Conservation (phyloP, 2,113 vertebrate genomes). For the Arenaria interpres region DNA sequence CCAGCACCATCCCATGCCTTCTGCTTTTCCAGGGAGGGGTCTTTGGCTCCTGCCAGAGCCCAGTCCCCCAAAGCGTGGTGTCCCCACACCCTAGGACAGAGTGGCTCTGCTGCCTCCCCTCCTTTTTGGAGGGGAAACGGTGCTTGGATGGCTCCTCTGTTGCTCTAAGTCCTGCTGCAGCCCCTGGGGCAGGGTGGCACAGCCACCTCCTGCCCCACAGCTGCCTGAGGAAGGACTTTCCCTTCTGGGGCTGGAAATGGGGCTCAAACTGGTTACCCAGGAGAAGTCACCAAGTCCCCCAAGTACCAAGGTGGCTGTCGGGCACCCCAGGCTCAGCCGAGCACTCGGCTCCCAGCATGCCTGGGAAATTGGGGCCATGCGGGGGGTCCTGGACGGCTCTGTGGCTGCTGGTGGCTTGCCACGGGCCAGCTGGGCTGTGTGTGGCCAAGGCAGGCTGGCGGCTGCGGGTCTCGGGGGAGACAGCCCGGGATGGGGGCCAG, state of each 20-base stretch:
- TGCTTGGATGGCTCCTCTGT: not conserved
- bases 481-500: not conserved
- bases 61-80: fast-evolving
- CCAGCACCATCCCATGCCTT: not conserved
- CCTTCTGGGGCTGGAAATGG: not conserved
- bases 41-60: not conserved
- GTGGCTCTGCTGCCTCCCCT: not conserved
- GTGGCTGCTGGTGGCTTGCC: not conserved
- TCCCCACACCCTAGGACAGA: not conserved
- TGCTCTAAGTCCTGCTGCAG: too few species aligned
- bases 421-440: not conserved
- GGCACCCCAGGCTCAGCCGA: fast-evolving
- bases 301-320: not conserved
- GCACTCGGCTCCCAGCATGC: fast-evolving
- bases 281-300: fast-evolving
- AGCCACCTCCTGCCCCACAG: fast-evolving
- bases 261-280: fast-evolving
- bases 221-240: not conserved
- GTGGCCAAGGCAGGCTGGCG: not conserved
- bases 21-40: not conserved
- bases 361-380: fast-evolving
- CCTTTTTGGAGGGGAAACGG: not conserved
- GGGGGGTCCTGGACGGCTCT: not conserved
- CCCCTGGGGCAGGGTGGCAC: not conserved
- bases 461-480: fast-evolving